Conservation (phyloP, 2,797 vertebrate genomes). For the Esox masquinongy region DNA sequence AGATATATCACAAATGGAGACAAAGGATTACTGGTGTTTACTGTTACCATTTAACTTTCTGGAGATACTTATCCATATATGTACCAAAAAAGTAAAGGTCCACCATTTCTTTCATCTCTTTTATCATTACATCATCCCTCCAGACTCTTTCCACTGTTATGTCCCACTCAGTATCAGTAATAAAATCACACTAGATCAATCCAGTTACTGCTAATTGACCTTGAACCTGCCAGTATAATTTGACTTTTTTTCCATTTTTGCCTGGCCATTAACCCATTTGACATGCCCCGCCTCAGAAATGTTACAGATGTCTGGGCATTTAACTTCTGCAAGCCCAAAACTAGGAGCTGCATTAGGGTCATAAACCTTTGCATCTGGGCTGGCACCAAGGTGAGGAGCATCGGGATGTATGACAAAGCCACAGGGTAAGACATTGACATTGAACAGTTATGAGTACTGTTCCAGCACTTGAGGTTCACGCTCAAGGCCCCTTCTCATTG, state of each 20-base stretch:
- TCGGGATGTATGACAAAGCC: slow-evolving; percentile 8
- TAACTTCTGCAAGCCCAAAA: slow-evolving; percentile 25
- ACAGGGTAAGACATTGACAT: slow-evolving; percentile 12
- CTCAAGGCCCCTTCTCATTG: slow-evolving; percentile 15
- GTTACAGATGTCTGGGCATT: slow-evolving; percentile 19
- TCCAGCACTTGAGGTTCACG: slow-evolving; percentile 10
- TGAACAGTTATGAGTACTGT: slow-evolving; percentile 7
- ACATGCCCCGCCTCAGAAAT: slow-evolving; percentile 11
- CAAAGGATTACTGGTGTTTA: too few relatives aligned
- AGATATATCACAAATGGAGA: not conserved
- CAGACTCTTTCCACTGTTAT: not conserved
- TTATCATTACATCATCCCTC: too few relatives aligned
- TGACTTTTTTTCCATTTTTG: slow-evolving; percentile 15
- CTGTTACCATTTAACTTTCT: too few relatives aligned
- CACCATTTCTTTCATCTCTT: too few relatives aligned
- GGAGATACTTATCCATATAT: too few relatives aligned
- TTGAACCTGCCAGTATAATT: slow-evolving; percentile 20
- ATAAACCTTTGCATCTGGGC: slow-evolving; percentile 19
- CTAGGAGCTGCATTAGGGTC: slow-evolving; percentile 18
- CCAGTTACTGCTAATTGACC: slow-evolving; percentile 17
- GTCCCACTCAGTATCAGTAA: slow-evolving; percentile 14
- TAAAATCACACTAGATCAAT: slow-evolving; percentile 14
- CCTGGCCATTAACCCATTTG: slow-evolving; percentile 23
- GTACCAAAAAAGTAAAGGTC: too few relatives aligned
- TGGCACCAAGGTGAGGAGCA: slow-evolving; percentile 14